phyloP scores from a whole-genome alignment of 1,140 invertebrate species.

The Achatina immaculata region DNA sequence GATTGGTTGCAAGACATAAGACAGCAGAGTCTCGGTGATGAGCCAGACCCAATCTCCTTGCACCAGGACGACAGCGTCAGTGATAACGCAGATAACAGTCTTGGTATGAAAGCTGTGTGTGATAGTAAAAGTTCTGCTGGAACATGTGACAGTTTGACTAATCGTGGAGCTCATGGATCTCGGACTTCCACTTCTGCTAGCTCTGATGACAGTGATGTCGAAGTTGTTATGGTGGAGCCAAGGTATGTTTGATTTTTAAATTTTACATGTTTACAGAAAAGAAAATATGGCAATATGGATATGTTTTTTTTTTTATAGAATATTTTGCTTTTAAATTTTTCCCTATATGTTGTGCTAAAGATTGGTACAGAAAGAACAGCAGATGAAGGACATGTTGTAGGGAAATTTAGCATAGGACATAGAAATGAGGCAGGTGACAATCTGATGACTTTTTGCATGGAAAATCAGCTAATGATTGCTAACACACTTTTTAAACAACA shows the following conservation, averaged over 20 bases:
- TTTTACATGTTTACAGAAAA: neutral
- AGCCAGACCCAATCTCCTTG: neutral
- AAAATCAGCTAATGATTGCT: too few relatives aligned
- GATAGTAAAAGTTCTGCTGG: neutral
- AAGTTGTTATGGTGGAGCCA: conserved; percentile 33
- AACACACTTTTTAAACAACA: too few relatives aligned
- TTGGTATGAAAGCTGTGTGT: neutral
- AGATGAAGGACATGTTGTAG: too few relatives aligned
- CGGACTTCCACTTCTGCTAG: neutral
- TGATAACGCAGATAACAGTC: neutral
- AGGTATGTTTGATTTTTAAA: conserved; percentile 21
- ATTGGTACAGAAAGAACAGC: too few relatives aligned
- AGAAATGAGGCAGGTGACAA: too few relatives aligned
- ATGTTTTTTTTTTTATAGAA: neutral
- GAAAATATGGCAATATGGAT: neutral
- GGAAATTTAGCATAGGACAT: too few relatives aligned
- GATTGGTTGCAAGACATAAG: conserved; percentile 21
- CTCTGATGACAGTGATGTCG: conserved; percentile 36
- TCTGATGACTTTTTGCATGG: too few relatives aligned
- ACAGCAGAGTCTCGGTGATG: conserved; percentile 7
- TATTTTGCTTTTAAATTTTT: too few relatives aligned
- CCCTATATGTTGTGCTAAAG: too few relatives aligned
- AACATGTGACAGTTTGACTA: neutral
- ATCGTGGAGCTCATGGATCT: neutral
- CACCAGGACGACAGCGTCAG: neutral